phyloP scores from a whole-genome alignment of 2,888 invertebrate species.

The Dynastes maya region DNA sequence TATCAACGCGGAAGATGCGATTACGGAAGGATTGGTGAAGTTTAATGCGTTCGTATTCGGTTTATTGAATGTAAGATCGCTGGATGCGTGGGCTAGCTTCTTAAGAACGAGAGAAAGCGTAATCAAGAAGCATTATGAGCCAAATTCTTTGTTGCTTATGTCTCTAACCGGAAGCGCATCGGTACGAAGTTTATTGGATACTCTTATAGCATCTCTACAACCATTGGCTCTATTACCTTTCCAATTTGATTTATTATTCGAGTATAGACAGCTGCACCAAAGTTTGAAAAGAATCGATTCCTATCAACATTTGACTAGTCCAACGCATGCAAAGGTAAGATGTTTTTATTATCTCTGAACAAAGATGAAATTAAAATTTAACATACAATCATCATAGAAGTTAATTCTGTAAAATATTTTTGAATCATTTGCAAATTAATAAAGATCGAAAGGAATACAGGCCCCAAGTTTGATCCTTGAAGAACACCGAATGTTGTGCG shows the following conservation, averaged over 20 bases:
- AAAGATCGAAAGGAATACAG: no score
- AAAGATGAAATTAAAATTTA: not conserved
- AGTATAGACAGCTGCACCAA: constrained; percentile 83
- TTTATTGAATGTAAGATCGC: constrained; percentile 86
- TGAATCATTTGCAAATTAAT: no score
- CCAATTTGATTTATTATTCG: constrained; percentile 86
- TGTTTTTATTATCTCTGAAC: constrained; percentile 53
- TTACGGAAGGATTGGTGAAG: constrained; percentile 88
- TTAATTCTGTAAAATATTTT: no score
- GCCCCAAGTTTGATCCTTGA: no score
- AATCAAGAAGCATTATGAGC: constrained; percentile 84
- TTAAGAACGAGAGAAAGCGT: constrained; percentile 88
- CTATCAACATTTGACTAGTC: constrained; percentile 67
- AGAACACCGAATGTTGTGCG: no score
- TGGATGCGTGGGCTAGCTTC: constrained; percentile 93
- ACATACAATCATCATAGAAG: no score
- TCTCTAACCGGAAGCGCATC: constrained; percentile 77
- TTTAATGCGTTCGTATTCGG: constrained; percentile 93
- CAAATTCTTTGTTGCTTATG: constrained; percentile 81
- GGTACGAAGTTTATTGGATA: constrained; percentile 79
- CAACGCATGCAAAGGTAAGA: constrained; percentile 64
- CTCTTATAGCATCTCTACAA: constrained; percentile 83
- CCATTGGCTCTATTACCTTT: constrained; percentile 87
- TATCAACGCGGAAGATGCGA: constrained; percentile 86
- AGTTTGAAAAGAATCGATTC: constrained; percentile 81